These are phyloP conservation scores for Macrochelys suwanniensis DNA, from an alignment of 2,797 vertebrate species.

Conservation along the genomic window DNA sequence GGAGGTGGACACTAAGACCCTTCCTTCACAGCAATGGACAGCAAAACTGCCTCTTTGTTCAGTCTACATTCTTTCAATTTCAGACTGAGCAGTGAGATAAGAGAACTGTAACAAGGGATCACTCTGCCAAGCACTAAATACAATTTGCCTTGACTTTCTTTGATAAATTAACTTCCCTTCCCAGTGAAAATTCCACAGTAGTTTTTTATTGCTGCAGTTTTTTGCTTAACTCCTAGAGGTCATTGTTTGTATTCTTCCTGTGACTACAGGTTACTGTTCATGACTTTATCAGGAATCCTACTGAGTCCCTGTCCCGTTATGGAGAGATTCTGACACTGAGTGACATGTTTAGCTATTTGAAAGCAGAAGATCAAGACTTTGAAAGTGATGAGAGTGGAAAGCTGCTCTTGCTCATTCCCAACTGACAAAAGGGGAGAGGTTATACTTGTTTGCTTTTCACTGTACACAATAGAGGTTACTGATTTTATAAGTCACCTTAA, in stretches of 20 bases:
- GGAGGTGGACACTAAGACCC: background rate
- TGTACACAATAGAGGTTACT: background rate
- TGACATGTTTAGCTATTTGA: background rate
- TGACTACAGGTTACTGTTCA: rapidly evolving
- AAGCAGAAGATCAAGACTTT: background rate
- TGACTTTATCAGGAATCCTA: rapidly evolving
- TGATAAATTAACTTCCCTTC: background rate
- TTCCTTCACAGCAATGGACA: background rate
- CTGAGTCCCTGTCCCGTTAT: background rate
- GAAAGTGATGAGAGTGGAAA: background rate
- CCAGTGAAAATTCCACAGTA: background rate
- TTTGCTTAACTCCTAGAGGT: background rate
- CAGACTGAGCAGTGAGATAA: background rate
- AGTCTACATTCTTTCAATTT: background rate
- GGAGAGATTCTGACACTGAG: background rate
- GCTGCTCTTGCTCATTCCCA: background rate
- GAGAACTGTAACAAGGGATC: background rate
- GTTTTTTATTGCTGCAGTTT: background rate
- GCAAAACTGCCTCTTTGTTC: background rate
- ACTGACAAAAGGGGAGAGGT: background rate
- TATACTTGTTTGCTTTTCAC: background rate
- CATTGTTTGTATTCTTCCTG: rapidly evolving
- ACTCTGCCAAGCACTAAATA: background rate
- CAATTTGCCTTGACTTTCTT: background rate
- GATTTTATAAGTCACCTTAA: background rate